These are phyloP conservation scores for Microtus oregoni DNA, from an alignment of 2,113 vertebrate species.

Conservation along the genomic window DNA sequence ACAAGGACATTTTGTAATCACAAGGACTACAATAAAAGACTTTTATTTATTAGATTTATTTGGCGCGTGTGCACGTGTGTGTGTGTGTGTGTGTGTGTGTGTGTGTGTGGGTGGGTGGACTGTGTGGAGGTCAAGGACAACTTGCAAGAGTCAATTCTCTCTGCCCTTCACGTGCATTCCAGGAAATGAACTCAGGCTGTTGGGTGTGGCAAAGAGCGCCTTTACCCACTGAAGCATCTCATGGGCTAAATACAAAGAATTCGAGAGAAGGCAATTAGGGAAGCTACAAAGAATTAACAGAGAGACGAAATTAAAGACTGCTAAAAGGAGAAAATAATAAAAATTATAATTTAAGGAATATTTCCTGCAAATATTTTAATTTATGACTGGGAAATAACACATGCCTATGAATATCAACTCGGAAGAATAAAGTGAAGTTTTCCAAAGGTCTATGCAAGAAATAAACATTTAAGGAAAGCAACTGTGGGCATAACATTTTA, in stretches of 20 bases:
- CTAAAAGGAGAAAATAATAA: neutral
- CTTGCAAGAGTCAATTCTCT: neutral
- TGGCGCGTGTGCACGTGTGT: neutral
- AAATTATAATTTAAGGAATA: slow-evolving; percentile 5
- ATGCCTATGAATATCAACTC: neutral
- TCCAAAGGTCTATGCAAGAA: slow-evolving; percentile 15
- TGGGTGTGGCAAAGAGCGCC: neutral
- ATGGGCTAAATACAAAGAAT: neutral
- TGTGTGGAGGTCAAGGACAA: neutral
- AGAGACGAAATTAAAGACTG: neutral
- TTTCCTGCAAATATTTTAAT: neutral
- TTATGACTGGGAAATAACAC: neutral
- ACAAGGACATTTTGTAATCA: slow-evolving; percentile 34
- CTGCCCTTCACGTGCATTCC: neutral
- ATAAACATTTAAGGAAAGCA: slow-evolving; percentile 36
- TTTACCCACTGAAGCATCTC: neutral
- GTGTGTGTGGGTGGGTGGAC: neutral
- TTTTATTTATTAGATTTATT: neutral
- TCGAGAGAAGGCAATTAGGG: neutral
- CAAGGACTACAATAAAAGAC: slow-evolving; percentile 1
- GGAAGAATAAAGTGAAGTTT: neutral
- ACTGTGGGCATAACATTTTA: neutral
- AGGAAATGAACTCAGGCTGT: no score
- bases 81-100: neutral
- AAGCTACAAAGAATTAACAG: slow-evolving; percentile 35